Evolutionary conservation across 2,888 invertebrate species (phyloP), one percentile per base, ranked within the genome.

Genomic region (Erebia palarica): DNA sequence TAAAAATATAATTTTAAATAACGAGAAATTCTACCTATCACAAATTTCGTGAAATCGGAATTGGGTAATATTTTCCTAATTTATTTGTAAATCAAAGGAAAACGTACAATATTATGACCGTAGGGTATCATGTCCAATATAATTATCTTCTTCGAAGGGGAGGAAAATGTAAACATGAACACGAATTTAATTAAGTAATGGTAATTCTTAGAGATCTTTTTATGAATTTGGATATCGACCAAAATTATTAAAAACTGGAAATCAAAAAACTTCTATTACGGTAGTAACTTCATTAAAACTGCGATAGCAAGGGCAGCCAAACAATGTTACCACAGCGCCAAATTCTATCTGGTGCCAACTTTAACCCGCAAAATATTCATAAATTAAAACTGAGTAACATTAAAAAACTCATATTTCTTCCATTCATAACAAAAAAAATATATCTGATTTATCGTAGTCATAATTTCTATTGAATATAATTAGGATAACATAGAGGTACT

Each of bases 351-450:
- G 67, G 47, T 73, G 71, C 73, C 73, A 73, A 73, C 65, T 73
- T 71, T 69, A 55, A 71, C 73, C 73, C 71, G 63, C 71, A n/a
- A 69, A 69, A 73, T 71, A 66, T 63, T 71, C 71, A 69, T 71
- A 71, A 73, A 73, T 69, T 73, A n/a, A 14, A 21, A 59, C 13
- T 49, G 59, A 67, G 59, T 67, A 49, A 49, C 67, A 36, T 42
- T 18, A 57, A 57, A 65, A 65, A 55, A 11, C 1, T 11, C 36
- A 51, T 65, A 18, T 63, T 60, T 47, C 44, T 21, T 44, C 49
- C 14, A 18, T 44, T 14, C 14, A 61, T 44, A 61, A 44, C 44
- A n/a, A n/a, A n/a, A n/a, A n/a, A n/a, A n/a, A n/a, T n/a, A 42
- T 60, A 42, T 42, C 16, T 42, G n/a, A 13, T 42, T 60, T 8